phyloP scores from a whole-genome alignment of 2,113 vertebrate genomes.

The Plestiodon gilberti region DNA sequence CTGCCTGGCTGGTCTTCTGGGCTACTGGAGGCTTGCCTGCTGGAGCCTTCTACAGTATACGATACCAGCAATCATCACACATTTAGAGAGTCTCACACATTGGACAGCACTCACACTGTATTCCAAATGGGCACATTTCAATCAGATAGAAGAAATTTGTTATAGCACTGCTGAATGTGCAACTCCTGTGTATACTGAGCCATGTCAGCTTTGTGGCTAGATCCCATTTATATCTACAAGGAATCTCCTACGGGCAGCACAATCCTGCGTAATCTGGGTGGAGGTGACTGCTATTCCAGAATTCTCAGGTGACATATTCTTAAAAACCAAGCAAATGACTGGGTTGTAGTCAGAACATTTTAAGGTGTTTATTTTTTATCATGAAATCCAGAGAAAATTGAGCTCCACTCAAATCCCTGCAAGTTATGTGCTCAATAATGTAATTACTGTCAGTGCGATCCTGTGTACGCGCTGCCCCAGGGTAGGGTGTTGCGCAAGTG shows the following conservation, averaged over 20 bases:
- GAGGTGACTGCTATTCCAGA: too few species aligned
- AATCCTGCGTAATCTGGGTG: too few species aligned
- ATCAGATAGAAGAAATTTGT: accelerated
- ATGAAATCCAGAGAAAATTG: too few species aligned
- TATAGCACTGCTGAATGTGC: accelerated
- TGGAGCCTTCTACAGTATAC: neutral
- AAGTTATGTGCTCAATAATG: neutral
- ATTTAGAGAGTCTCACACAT: neutral
- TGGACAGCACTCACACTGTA: accelerated
- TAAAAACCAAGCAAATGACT: too few species aligned
- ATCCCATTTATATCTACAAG: slow-evolving; percentile 34
- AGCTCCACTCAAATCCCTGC: neutral
- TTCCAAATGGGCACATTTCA: neutral
- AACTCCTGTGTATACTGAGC: accelerated
- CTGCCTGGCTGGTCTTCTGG: slow-evolving; percentile 41
- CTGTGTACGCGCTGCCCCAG: too few species aligned
- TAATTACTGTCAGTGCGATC: neutral
- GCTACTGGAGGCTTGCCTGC: slow-evolving; percentile 26
- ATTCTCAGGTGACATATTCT: too few species aligned
- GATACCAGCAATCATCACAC: slow-evolving; percentile 34
- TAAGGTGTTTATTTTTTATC: too few species aligned
- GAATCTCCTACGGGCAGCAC: slow-evolving; percentile 53
- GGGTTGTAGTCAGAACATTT: too few species aligned
- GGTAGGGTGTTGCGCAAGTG: too few species aligned
- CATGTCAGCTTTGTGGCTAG: neutral